phyloP scores from a whole-genome alignment of 2,113 vertebrate genomes.

The Butorides virescens region DNA sequence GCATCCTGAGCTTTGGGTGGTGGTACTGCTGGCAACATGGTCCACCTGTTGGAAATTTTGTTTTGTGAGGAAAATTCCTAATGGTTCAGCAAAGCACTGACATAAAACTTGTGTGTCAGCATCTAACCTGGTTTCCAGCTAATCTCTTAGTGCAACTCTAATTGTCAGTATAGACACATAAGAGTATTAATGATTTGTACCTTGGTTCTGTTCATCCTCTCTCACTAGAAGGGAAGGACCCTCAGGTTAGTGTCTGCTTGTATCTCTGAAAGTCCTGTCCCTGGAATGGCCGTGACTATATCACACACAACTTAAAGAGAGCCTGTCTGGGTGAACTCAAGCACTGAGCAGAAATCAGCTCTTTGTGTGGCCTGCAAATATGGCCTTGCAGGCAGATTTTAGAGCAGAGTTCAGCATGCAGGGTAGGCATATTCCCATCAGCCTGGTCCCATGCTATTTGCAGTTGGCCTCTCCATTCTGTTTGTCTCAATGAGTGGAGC shows the following conservation, averaged over 20 bases:
- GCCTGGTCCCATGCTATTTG: fast-evolving
- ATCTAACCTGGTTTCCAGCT: neutral
- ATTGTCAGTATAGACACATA: neutral
- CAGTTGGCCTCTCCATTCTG: neutral
- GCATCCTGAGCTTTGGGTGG: neutral
- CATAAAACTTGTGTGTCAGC: neutral
- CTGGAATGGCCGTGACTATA: neutral
- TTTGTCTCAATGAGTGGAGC: neutral
- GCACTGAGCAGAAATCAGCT: neutral
- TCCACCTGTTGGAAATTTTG: neutral
- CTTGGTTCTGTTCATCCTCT: neutral
- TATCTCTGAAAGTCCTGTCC: neutral
- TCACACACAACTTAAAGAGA: neutral
- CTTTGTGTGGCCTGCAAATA: neutral
- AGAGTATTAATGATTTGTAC: neutral
- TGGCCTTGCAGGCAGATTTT: neutral
- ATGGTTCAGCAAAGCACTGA: neutral
- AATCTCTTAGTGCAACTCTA: neutral
- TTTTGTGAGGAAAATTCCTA: neutral
- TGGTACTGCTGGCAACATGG: neutral
- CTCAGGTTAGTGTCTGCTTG: neutral
- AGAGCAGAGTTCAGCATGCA: neutral
- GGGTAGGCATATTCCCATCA: neutral
- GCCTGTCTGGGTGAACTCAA: neutral
- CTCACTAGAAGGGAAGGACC: neutral